Percentiles rank a stretch among this genome's conserved stretches.
phyloP scores from a whole-genome alignment of 1,140 invertebrate genomes.

The Papilio aristodemus region DNA sequence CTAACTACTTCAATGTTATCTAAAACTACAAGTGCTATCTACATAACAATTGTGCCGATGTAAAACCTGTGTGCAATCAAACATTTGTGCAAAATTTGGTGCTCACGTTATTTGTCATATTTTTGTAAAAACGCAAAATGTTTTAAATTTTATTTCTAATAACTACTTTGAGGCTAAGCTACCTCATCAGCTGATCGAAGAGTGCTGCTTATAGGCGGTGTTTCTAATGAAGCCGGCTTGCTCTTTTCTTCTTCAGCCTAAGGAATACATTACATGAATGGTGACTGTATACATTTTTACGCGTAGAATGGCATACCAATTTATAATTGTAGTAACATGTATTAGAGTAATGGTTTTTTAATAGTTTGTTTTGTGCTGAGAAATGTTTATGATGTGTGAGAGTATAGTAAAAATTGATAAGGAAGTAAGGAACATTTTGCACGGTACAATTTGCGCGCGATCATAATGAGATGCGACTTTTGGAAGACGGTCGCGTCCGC shows the following conservation, averaged over 20 bases:
- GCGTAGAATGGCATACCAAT: conserved; percentile 22
- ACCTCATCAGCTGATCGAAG: conserved; percentile 66
- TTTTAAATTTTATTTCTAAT: conserved; percentile 47
- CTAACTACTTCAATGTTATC: conserved; percentile 29
- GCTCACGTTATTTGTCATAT: conserved; percentile 38
- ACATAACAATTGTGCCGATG: conserved; percentile 18
- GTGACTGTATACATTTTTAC: conserved; percentile 57
- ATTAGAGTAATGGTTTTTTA: background rate
- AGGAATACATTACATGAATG: conserved; percentile 67
- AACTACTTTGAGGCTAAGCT: conserved; percentile 53
- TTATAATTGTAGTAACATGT: background rate
- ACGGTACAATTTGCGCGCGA: background rate
- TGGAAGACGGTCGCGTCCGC: no score
- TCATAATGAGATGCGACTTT: background rate
- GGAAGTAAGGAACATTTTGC: background rate
- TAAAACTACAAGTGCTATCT: conserved; percentile 26
- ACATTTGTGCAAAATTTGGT: conserved; percentile 29
- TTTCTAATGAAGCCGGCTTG: conserved; percentile 62
- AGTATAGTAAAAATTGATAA: conserved; percentile 1
- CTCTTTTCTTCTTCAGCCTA: conserved; percentile 67
- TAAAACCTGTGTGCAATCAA: conserved; percentile 25
- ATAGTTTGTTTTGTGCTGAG: background rate
- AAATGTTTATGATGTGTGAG: background rate
- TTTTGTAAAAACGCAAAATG: conserved; percentile 60
- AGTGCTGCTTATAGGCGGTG: conserved; percentile 62